Conservation (phyloP, 2,797 vertebrate species). For the Syndactyla subalaris region DNA sequence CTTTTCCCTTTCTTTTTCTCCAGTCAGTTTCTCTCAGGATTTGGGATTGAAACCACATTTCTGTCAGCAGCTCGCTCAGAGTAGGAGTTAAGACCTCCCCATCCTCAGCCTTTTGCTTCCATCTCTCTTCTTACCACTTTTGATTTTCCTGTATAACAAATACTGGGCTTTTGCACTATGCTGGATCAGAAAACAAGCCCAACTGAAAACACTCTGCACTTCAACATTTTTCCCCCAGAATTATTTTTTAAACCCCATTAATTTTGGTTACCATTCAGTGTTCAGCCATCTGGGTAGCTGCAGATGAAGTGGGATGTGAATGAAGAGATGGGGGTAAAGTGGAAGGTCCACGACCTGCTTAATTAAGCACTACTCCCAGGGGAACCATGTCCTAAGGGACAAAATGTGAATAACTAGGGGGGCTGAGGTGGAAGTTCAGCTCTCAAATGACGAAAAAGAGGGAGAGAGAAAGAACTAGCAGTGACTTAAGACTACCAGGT, state of each 20-base stretch:
- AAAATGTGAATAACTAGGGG: neutral
- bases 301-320: neutral
- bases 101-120: neutral
- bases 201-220: neutral
- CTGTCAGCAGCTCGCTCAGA: too few relatives aligned
- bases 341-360: neutral
- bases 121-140: neutral
- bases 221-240: neutral
- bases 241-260: neutral
- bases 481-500: neutral
- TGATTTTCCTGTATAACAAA: neutral
- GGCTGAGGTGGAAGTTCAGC: neutral
- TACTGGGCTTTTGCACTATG: neutral
- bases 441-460: neutral
- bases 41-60: too few relatives aligned
- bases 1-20: too few relatives aligned
- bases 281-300: neutral
- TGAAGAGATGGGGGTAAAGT: neutral
- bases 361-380: neutral
- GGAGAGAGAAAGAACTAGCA: neutral
- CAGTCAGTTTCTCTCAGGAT: too few relatives aligned
- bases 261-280: neutral
- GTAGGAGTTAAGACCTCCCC: neutral
- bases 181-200: neutral
- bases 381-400: neutral